A percentile compares a stretch with the other conserved stretches of the same genome.
These are phyloP conservation scores for Drosophila trichaetosa DNA, from an alignment of 2,888 invertebrate genomes.

Conservation along the genomic window DNA sequence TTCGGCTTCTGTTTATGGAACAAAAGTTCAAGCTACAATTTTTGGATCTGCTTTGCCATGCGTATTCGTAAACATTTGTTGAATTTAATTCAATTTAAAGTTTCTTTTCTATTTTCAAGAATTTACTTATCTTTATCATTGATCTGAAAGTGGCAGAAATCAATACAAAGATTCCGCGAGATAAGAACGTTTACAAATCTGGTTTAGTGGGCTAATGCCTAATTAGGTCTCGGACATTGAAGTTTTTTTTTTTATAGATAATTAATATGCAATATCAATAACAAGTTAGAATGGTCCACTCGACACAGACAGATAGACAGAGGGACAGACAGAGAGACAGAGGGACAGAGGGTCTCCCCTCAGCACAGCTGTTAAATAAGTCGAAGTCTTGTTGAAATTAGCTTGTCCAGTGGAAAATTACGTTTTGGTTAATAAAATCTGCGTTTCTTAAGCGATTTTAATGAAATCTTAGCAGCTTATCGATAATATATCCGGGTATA, in stretches of 20 bases:
- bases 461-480: background rate
- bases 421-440: background rate
- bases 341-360: background rate
- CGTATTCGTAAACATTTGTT: background rate
- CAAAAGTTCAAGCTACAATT: background rate
- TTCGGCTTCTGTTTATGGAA: background rate
- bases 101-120: background rate
- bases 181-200: background rate
- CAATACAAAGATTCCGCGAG: background rate
- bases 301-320: background rate
- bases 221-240: constrained; percentile 2
- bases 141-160: background rate
- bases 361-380: background rate
- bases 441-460: background rate
- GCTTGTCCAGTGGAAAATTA: background rate
- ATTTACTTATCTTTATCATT: background rate
- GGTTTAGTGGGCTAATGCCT: constrained; percentile 1
- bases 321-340: background rate
- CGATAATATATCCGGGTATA: background rate
- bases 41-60: background rate
- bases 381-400: background rate
- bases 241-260: background rate
- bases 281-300: background rate
- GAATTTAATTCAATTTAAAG: background rate
- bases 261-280: constrained; percentile 1